A percentile compares a stretch with the other conserved stretches of the same genome.
Evolutionary conservation across 2,888 invertebrate species (phyloP).

Genomic region (Petrophora chlorosata): DNA sequence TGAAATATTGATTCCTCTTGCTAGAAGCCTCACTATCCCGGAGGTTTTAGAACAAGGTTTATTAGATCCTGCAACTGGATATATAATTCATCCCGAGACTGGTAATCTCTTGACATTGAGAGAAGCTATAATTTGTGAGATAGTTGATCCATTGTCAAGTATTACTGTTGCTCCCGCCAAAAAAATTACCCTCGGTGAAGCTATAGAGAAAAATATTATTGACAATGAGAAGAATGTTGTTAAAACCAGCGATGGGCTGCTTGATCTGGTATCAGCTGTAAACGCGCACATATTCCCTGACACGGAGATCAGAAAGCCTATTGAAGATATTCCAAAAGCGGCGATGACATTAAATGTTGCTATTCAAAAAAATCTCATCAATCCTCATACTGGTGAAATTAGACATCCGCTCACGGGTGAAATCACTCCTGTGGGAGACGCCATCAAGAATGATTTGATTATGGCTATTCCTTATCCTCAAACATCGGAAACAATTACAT

Average conservation of each 20-base stretch:
- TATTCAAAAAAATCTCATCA: slow-evolving; percentile 88
- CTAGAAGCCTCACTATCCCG: slow-evolving; percentile 91
- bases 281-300: slow-evolving; percentile 86
- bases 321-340: slow-evolving; percentile 88
- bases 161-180: slow-evolving; percentile 86
- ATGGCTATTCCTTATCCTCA: slow-evolving; percentile 91
- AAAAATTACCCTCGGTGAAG: slow-evolving; percentile 89
- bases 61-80: slow-evolving; percentile 87
- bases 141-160: slow-evolving; percentile 91
- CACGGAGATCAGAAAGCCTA: slow-evolving; percentile 43
- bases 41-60: slow-evolving; percentile 94
- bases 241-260: slow-evolving; percentile 83
- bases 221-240: slow-evolving; percentile 88
- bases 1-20: slow-evolving; percentile 90
- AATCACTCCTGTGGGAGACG: slow-evolving; percentile 86
- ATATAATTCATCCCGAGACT: slow-evolving; percentile 94
- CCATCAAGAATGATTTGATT: slow-evolving; percentile 89
- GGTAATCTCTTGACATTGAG: slow-evolving; percentile 90
- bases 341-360: slow-evolving; percentile 94
- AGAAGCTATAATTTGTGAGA: slow-evolving; percentile 94
- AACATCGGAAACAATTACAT: slow-evolving; percentile 85
- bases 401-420: slow-evolving; percentile 89
- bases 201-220: slow-evolving; percentile 88
- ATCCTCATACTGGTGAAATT: slow-evolving; percentile 86
- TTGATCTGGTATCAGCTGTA: slow-evolving; percentile 89